Base-by-base conservation (phyloP, 2,797 vertebrate genomes). In the Rachycentron canadum region DNA sequence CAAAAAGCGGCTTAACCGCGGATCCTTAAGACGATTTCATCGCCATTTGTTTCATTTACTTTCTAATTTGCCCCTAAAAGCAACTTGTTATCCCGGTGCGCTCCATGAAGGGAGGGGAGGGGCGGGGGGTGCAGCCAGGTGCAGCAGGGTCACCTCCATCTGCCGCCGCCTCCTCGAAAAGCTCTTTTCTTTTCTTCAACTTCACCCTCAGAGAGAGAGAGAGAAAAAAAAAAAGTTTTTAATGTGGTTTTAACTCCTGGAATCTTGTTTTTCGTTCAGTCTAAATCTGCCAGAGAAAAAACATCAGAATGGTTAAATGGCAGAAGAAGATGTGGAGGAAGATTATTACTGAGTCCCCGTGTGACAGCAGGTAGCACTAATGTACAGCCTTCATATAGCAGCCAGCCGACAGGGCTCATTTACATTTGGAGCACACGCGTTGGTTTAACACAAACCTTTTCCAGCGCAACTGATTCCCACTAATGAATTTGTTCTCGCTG, bases 401-500 rank as follows among this genome's bases (percentile, higher is more conserved):
- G 11, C 19, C 36, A 59, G 7, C 30, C 49, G 9, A 13, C n/a
- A n/a, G 3, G 82, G 25, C 28, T 52, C 57, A 66, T 76, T 87
- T 84, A 62, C 58, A 58, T 69, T 89, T 84, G 86, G 85, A 88
- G 89, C 92, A 82, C 76, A 83, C 81, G 59, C 86, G 38, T 92
- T 87, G 90, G 84, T 94, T 94, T 95, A 81, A 53, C 47, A 67
- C 26, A 61, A 19, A 75, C 86, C 73, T 52, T 76, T 73, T 92
- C 92, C 83, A 88, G 90, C 90, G 92, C 95, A 96, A 96, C 95
- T 96, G 95, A 95, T 94, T 96, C 90, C 55, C 87, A 84, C 90
- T 96, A 96, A 97, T 97, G 96, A 95, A 97, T 97, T 96, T 97
- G 95, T 97, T 94, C 94, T 96, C 93, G 93, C 95, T 96, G 85